Evolutionary conservation across 2,113 vertebrate genomes (phyloP).

Genomic region (Tragelaphus buxtoni): DNA sequence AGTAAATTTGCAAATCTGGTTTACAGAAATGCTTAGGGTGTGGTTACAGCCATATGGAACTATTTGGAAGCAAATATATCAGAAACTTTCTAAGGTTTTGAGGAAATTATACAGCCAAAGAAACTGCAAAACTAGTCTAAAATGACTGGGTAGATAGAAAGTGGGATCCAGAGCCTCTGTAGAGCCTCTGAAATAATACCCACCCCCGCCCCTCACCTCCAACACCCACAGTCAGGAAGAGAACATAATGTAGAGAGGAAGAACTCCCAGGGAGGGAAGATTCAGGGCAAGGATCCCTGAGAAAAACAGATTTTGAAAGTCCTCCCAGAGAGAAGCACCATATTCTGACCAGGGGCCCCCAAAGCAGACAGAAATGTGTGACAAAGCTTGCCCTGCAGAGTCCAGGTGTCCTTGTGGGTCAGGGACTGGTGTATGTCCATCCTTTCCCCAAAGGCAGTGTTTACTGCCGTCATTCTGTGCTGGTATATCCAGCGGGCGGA

Average conservation of each 20-base stretch:
- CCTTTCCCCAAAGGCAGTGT: not conserved
- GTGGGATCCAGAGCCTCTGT: not conserved
- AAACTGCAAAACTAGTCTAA: not conserved
- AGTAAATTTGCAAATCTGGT: not conserved
- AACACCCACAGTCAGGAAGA: not conserved
- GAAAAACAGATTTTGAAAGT: not conserved
- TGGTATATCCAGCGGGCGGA: not conserved
- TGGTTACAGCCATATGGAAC: not conserved
- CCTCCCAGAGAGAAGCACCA: not conserved
- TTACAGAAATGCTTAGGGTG: not conserved
- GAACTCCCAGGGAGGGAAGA: not conserved
- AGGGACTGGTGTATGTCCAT: too few species aligned
- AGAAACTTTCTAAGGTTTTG: not conserved
- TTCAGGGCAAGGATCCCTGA: not conserved
- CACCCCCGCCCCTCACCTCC: accelerated
- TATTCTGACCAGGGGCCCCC: not conserved
- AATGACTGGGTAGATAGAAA: not conserved
- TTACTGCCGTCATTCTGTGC: not conserved
- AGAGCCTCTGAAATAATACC: not conserved
- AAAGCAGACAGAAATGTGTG: not conserved
- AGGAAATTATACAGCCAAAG: not conserved
- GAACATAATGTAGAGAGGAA: not conserved
- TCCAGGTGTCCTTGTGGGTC: too few species aligned
- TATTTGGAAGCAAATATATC: not conserved
- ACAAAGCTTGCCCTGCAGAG: not conserved